Conservation (phyloP, 2,113 vertebrate species). For the Eidolon helvum region DNA sequence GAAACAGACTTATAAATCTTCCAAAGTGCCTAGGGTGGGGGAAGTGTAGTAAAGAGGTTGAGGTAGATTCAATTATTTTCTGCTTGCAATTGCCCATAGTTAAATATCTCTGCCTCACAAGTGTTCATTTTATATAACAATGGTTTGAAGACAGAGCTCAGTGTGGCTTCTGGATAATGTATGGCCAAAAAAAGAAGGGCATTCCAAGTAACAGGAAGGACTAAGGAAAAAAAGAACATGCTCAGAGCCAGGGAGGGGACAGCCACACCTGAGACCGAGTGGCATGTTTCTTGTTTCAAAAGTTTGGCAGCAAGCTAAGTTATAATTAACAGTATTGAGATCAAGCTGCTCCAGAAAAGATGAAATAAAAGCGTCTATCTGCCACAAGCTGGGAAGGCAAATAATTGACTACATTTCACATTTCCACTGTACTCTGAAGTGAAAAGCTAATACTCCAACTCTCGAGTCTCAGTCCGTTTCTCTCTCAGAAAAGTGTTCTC, state of each 20-base stretch:
- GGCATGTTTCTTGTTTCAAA: constrained; percentile 63
- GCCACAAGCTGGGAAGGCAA: constrained; percentile 71
- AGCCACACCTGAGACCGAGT: constrained; percentile 34
- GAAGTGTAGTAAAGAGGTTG: not conserved
- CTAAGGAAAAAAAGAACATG: constrained; percentile 25
- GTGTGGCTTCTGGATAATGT: not conserved
- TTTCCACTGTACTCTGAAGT: constrained; percentile 57
- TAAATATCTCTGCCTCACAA: constrained; percentile 50
- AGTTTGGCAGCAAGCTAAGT: constrained; percentile 72
- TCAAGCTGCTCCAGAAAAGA: constrained; percentile 71
- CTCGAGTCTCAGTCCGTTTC: not conserved
- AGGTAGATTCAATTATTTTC: constrained; percentile 32
- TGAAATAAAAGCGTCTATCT: constrained; percentile 73
- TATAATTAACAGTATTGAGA: constrained; percentile 79
- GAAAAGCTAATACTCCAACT: constrained; percentile 56
- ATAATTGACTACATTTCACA: constrained; percentile 71
- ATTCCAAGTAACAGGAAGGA: not conserved
- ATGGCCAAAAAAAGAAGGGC: not conserved
- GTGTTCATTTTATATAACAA: constrained; percentile 39
- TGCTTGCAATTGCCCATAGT: constrained; percentile 9
- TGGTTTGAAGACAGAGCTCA: constrained; percentile 38
- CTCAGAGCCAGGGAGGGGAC: not conserved
- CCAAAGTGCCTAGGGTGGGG: not conserved
- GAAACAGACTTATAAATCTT: constrained; percentile 37
- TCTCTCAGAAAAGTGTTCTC: not conserved